Base-by-base conservation (phyloP, 2,797 vertebrate genomes). In the Linurgus olivaceus region DNA sequence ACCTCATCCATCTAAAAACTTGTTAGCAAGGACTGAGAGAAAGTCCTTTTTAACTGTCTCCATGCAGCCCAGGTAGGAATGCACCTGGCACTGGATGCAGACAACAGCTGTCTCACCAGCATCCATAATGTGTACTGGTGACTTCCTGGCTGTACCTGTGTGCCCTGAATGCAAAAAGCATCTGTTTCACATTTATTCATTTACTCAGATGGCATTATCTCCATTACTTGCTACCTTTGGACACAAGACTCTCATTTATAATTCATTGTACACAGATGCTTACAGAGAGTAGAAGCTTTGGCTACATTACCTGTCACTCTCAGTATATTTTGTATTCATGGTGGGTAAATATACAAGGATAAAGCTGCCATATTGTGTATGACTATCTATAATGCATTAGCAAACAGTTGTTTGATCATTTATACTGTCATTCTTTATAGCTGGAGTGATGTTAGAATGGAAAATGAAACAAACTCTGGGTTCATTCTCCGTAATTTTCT, bases 151-250 rank as follows among this genome's bases (percentile, higher is more conserved):
- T 97, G 92, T 97, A 97, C 96, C 96, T 94, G 94, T 97, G 95
- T 94, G 95, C 93, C 95, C 97, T 94, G 96, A 95, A 97, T 97
- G 96, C 88, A 96, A 96, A 97, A 97, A 97, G 96, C 97, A 97
- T 97, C 97, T 98, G 96, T 97, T 97, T 96, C 95, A 85, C 96
- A 96, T 98, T 97, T 96, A 97, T 98, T 96, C 96, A 96, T 97
- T 97, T 96, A 96, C 96, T 97, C 93, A 86, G 93, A 96, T 97
- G 96, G 85, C 90, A 97, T 96, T 97, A 97, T 96, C 97, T 95
- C 90, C 95, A 96, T 94, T 95, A 95, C 95, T 94, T n/a, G 79
- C 91, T 90, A 97, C 94, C 89, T 94, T 96, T 97, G 93, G 94
- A 96, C 91, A 97, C 88, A 97, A 97, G 95, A 94, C 88, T 97